Evolutionary conservation across 64 coral and sea anemone species (phyloP), one percentile per base, ranked within the genome.

Genomic region (Stichodactyla helianthus): DNA sequence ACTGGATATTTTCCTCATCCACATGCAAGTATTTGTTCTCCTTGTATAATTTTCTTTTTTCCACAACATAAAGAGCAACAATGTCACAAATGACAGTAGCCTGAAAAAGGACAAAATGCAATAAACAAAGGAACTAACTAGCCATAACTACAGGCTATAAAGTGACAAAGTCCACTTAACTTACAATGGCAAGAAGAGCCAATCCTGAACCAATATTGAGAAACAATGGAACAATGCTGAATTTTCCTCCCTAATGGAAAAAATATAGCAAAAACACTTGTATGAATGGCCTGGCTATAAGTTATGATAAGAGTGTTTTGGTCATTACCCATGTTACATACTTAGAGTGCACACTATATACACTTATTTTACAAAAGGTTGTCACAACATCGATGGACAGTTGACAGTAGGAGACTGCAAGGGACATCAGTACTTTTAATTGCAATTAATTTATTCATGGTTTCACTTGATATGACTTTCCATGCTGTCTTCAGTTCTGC

Each of bases 141-240:
- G 35, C 35, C 35, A 44, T 44, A 44, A 44, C 35, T 44, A 44
- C 1, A 44, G 2, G 35, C 35, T 63, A 19, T 63, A 19, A 13
- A 63, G 6, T 0, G 5, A 63, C 16, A 16, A 63, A 14, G 59
- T 15, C 9, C 19, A 65, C 19, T 10, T 10, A 26, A 93, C 95
- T 93, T 91, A 98, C 95, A 86, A 98, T 86, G 4, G 88, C 89
- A 83, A 98, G 95, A 80, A 98, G 84, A 26, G 88, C 95, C 51
- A 98, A 74, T 14, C 95, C 95, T 77, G 95, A 91, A 22, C 95
- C 95, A 86, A 98, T 53, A 71, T 98, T 98, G 16, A 91, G 77
- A 56, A 98, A 91, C 58, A 98, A 52, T 13, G 95, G 95, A 77
- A 98, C 84, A 4, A 88, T 83, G 74, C 89, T 91, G 55, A 98